A percentile compares a stretch with the other conserved stretches of the same genome.
Evolutionary conservation across 2,113 vertebrate genomes (phyloP).

Genomic region (Hippocampus zosterae): DNA sequence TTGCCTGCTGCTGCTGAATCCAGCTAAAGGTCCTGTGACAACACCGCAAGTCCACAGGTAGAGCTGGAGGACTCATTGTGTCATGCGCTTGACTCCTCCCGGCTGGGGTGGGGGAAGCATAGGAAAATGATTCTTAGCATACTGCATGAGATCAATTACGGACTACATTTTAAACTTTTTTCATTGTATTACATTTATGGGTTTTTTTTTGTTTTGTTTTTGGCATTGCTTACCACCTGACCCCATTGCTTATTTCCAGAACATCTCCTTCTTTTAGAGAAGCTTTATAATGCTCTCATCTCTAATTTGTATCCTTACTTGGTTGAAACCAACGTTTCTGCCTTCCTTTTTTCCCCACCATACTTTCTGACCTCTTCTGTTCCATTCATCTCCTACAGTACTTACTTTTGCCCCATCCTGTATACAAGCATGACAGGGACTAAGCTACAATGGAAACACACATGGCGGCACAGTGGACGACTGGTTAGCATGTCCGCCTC

Average conservation of each 20-base stretch:
- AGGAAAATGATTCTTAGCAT: neutral
- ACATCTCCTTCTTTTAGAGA: too few species aligned
- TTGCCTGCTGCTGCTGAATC: conserved; percentile 65
- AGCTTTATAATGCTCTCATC: too few species aligned
- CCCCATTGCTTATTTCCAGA: too few species aligned
- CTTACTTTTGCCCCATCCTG: neutral
- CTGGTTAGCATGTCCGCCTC: too few species aligned
- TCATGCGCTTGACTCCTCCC: conserved; percentile 72
- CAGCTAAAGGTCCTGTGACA: conserved; percentile 86
- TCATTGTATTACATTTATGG: too few species aligned
- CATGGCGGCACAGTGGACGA: too few species aligned
- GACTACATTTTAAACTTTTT: neutral
- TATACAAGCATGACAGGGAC: neutral
- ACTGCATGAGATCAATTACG: neutral
- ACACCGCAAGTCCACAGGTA: conserved; percentile 75
- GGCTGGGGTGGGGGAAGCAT: conserved; percentile 18
- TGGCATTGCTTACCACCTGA: too few species aligned
- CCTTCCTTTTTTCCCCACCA: too few species aligned
- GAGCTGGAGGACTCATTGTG: conserved; percentile 80
- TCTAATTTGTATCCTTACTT: too few species aligned
- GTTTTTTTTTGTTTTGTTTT: too few species aligned
- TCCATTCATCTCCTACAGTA: neutral
- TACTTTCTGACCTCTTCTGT: too few species aligned
- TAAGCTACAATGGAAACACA: neutral
- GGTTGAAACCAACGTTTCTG: too few species aligned